These are phyloP conservation scores for Drosophila jambulina DNA, from an alignment of 1,140 invertebrate species.

Conservation along the genomic window DNA sequence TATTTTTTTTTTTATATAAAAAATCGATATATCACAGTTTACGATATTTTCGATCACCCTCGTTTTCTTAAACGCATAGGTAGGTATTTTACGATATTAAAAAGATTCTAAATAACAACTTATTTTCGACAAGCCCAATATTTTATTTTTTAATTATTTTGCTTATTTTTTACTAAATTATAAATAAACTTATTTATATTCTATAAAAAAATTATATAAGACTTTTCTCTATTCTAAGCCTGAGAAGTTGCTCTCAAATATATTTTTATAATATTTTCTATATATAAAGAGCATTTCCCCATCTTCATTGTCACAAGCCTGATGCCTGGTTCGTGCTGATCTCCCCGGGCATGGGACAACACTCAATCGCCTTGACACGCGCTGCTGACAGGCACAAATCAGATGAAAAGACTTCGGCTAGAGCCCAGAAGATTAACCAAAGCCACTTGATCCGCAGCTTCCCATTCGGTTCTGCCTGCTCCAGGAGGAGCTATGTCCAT, in stretches of 20 bases:
- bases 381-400: slow-evolving; percentile 38
- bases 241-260: neutral
- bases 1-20: too few species aligned
- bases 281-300: slow-evolving; percentile 5
- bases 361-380: slow-evolving; percentile 32
- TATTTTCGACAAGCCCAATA: too few species aligned
- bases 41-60: too few species aligned
- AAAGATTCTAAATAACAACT: too few species aligned
- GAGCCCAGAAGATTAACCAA: slow-evolving; percentile 32
- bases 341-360: slow-evolving; percentile 18
- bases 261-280: neutral
- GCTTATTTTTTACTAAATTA: too few species aligned
- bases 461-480: neutral
- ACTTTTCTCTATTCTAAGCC: neutral
- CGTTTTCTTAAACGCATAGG: too few species aligned
- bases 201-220: too few species aligned
- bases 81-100: too few species aligned
- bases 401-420: slow-evolving; percentile 25
- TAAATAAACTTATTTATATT: too few species aligned
- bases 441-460: slow-evolving; percentile 30
- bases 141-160: too few species aligned
- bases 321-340: slow-evolving; percentile 7
- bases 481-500: slow-evolving; percentile 30
- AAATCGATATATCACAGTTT: too few species aligned
- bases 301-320: too few species aligned